These are phyloP conservation scores for Merluccius polli DNA, from an alignment of 2,797 vertebrate genomes.

Conservation along the genomic window DNA sequence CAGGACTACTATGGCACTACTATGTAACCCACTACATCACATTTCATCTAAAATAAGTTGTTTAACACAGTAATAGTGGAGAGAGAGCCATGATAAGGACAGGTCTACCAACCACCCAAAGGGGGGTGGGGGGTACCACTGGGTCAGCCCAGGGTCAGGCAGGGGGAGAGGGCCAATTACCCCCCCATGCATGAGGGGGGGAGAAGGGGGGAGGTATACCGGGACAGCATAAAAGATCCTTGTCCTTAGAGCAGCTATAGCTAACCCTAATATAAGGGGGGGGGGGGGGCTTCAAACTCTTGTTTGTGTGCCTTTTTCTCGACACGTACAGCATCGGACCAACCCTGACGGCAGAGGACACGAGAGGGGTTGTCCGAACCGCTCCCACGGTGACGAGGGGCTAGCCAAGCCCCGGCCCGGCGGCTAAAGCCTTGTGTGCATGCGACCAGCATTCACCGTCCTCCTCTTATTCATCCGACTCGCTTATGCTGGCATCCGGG, in stretches of 20 bases:
- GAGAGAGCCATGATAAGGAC: background rate
- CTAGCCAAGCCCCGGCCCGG: no score
- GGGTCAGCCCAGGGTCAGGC: conserved; percentile 2
- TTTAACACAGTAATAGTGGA: background rate
- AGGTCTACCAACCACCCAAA: background rate
- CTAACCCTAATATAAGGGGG: background rate
- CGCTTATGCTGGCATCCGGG: background rate
- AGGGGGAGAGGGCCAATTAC: conserved; percentile 41
- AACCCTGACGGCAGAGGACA: background rate
- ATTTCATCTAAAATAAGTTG: background rate
- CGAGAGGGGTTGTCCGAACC: background rate
- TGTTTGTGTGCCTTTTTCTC: background rate
- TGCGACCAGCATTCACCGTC: background rate
- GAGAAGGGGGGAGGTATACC: conserved; percentile 7
- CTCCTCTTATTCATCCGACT: background rate
- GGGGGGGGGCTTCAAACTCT: background rate
- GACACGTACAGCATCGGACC: background rate
- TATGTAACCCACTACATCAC: background rate
- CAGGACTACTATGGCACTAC: background rate
- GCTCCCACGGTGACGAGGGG: background rate
- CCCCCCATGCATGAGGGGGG: conserved; percentile 24
- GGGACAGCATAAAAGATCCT: conserved; percentile 14
- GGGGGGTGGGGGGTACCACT: background rate
- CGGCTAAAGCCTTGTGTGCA: background rate
- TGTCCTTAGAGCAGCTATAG: background rate